These are phyloP conservation scores for Paratilapia polleni DNA, from an alignment of 2,113 vertebrate genomes.

Conservation along the genomic window DNA sequence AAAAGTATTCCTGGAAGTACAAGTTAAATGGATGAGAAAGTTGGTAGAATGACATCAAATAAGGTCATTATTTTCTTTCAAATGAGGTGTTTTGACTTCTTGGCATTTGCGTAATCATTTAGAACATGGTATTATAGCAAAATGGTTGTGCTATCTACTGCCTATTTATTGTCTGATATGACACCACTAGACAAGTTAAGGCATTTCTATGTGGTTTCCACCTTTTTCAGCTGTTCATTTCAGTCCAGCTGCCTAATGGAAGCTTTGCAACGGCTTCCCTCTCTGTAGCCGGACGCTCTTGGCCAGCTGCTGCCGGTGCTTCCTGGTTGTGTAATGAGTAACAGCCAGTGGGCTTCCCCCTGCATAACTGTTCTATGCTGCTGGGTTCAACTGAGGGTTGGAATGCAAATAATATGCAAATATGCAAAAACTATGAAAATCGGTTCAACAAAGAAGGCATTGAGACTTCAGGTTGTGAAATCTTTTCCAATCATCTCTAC, in stretches of 20 bases:
- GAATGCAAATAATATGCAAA: constrained; percentile 79
- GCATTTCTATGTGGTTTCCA: not conserved
- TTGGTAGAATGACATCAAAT: too few relatives aligned
- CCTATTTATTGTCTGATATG: not conserved
- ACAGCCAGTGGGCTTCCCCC: constrained; percentile 56
- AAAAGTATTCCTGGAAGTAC: too few relatives aligned
- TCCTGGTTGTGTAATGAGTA: constrained; percentile 54
- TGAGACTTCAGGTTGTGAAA: not conserved
- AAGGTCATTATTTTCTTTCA: too few relatives aligned
- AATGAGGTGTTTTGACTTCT: not conserved
- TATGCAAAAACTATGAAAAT: constrained; percentile 72
- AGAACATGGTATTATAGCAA: not conserved
- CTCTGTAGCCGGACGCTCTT: constrained; percentile 18
- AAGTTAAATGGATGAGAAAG: too few relatives aligned
- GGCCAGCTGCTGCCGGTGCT: constrained; percentile 41
- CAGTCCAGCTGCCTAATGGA: constrained; percentile 30
- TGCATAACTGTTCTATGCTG: constrained; percentile 32
- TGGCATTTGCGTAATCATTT: not conserved
- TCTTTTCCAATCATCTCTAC: not conserved
- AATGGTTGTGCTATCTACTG: not conserved
- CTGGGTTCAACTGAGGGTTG: constrained; percentile 17
- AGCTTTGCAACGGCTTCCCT: constrained; percentile 1
- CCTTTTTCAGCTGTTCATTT: constrained; percentile 32
- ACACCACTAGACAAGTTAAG: not conserved
- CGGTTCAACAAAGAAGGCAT: not conserved